Evolutionary conservation across 2,797 vertebrate genomes (phyloP).

Genomic region (Melanotaenia parkinsoni): DNA sequence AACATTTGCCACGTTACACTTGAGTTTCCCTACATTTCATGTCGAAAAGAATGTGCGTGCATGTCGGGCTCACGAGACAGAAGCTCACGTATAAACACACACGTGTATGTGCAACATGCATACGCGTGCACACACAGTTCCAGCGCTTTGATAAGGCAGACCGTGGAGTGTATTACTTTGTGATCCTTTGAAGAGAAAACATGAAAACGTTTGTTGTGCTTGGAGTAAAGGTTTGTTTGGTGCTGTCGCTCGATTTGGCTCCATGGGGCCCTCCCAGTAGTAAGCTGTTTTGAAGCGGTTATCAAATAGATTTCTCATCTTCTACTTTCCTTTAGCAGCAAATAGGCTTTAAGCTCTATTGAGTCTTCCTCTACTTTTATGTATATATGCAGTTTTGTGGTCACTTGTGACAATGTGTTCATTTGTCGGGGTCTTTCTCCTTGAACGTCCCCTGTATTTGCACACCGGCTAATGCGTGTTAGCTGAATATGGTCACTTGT

Average conservation of each 20-base stretch:
- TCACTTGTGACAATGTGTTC: slow-evolving; percentile 16
- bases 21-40: slow-evolving; percentile 10
- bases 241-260: slow-evolving; percentile 42
- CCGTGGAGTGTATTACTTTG: slow-evolving; percentile 47
- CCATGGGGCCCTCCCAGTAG: slow-evolving; percentile 38
- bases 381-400: slow-evolving; percentile 5
- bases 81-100: slow-evolving; percentile 1
- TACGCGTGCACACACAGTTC: slow-evolving; percentile 5
- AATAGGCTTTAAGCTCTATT: slow-evolving; percentile 42
- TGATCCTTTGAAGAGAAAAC: slow-evolving; percentile 68
- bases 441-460: slow-evolving; percentile 11
- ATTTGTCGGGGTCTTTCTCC: slow-evolving; percentile 27
- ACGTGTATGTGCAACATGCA: not conserved
- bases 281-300: slow-evolving; percentile 49
- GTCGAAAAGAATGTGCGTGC: not conserved
- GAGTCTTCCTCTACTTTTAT: slow-evolving; percentile 36
- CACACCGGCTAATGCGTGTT: not conserved
- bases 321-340: slow-evolving; percentile 48
- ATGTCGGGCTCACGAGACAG: slow-evolving; percentile 1
- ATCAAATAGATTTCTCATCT: slow-evolving; percentile 58
- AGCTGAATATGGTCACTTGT: slow-evolving; percentile 15
- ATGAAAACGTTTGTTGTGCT: slow-evolving; percentile 64
- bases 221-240: slow-evolving; percentile 65
- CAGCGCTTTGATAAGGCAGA: slow-evolving; percentile 55
- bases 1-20: slow-evolving; percentile 3